These are phyloP conservation scores for Enteromius anoplus DNA, from an alignment of 2,797 vertebrate species.

Conservation along the genomic window DNA sequence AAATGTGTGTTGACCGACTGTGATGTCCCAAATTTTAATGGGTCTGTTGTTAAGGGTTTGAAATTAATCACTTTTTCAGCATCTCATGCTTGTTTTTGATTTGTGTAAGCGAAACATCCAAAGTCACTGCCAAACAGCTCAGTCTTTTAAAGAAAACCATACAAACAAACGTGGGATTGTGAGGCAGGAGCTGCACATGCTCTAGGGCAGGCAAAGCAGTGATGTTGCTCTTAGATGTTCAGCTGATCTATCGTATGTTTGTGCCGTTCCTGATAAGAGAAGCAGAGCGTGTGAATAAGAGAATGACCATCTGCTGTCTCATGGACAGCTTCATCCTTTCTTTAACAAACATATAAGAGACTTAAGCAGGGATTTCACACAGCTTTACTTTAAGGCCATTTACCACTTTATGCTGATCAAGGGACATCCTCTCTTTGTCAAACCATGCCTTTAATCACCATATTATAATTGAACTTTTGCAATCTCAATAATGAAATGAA, in stretches of 20 bases:
- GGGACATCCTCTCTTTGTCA: background rate
- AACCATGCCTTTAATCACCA: background rate
- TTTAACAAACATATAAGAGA: slow-evolving; percentile 22
- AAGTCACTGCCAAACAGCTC: background rate
- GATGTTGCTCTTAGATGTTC: background rate
- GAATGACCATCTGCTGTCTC: slow-evolving; percentile 48
- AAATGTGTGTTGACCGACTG: background rate
- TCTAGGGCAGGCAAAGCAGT: background rate
- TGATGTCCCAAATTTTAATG: background rate
- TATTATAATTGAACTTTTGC: background rate
- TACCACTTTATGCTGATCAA: slow-evolving; percentile 13
- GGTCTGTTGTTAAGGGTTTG: background rate
- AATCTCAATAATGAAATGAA: background rate
- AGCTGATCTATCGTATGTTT: slow-evolving; percentile 29
- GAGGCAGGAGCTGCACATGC: background rate
- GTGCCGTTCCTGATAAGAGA: slow-evolving; percentile 7
- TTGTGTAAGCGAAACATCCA: background rate
- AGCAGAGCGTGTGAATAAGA: slow-evolving; percentile 11
- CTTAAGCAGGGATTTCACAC: slow-evolving; percentile 52
- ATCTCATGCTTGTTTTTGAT: background rate
- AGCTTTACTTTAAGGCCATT: slow-evolving; percentile 14
- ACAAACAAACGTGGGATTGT: background rate
- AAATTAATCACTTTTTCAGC: background rate
- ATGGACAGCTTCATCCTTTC: slow-evolving; percentile 14
- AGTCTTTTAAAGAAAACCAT: background rate